These are phyloP conservation scores for Galeruca laticollis DNA, from an alignment of 2,888 invertebrate genomes.

Conservation along the genomic window DNA sequence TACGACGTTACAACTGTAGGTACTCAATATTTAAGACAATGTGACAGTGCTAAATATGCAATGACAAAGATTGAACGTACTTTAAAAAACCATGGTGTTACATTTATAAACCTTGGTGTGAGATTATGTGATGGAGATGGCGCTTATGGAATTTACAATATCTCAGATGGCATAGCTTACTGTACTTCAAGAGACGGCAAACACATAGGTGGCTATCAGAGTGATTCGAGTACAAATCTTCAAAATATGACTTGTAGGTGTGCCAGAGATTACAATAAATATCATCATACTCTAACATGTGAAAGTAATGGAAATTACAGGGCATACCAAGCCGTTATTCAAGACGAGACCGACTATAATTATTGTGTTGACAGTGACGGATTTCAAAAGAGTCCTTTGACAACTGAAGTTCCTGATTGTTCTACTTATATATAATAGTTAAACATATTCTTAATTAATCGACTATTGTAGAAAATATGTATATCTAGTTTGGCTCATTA, in stretches of 20 bases:
- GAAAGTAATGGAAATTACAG: constrained; percentile 72
- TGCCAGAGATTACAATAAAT: constrained; percentile 72
- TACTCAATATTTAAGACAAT: constrained; percentile 73
- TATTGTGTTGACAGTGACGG: constrained; percentile 76
- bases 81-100: constrained; percentile 73
- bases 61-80: constrained; percentile 68
- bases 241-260: constrained; percentile 72
- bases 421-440: not conserved
- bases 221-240: constrained; percentile 60
- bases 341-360: constrained; percentile 65
- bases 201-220: constrained; percentile 71
- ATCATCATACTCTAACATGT: constrained; percentile 69
- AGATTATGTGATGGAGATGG: constrained; percentile 77
- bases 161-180: constrained; percentile 69
- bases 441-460: not conserved
- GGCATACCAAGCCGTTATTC: constrained; percentile 63
- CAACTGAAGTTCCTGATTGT: not conserved
- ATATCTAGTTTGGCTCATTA: too few species aligned
- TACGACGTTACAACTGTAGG: constrained; percentile 68
- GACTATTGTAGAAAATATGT: too few species aligned
- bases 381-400: constrained; percentile 61
- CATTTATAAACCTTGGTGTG: constrained; percentile 68
- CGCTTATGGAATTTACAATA: constrained; percentile 71
- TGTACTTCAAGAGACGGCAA: constrained; percentile 74
- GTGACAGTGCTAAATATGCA: constrained; percentile 75